Base-by-base conservation (phyloP, 2,888 invertebrate species). In the Gandaritis pyraliata region DNA sequence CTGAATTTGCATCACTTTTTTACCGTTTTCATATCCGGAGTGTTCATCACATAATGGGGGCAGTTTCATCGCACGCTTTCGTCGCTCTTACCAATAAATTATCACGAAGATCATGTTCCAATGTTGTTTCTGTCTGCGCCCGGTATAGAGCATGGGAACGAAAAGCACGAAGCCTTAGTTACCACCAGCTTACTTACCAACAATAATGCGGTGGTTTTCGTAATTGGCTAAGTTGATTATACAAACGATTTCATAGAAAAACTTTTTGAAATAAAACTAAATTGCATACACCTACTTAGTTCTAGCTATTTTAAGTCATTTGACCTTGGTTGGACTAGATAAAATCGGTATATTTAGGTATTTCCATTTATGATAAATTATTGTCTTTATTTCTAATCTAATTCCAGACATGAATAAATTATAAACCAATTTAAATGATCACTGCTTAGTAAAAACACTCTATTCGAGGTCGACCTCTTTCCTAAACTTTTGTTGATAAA, bases 101-200 rank as follows among this genome's bases (percentile, higher is more conserved):
- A 88, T 88, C 85, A 88, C 87, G 85, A 86, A 85, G 82, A 87
- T 86, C 85, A 87, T 88, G 88, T 87, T 84, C 76, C 79, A 78
- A 81, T 83, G 81, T 79, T 83, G 82, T 77, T 66, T 41, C 63
- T 82, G 81, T 82, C 75, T 82, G 80, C 77, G 76, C 78, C 76
- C 69, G 75, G 76, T 72, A 70, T 78, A 80, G 82, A 83, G 80
- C 85, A 83, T 86, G 85, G 83, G 86, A 87, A 87, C 80, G 71
- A 54, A 73, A 72, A 61, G 49, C 59, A 60, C 55, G 56, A 56
- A 52, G 30, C 53, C 47, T 39, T 41, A 23, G 23, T 23, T 47
- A 52, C 45, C 39, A 23, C 23, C 23, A 23, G 23, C 58, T 46
- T 15, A 15, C 39, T 48, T 45, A 57, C 43, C 33, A 33, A 30